phyloP scores from a whole-genome alignment of 92 coral and sea anemone species.

The Meandrina meandrites region DNA sequence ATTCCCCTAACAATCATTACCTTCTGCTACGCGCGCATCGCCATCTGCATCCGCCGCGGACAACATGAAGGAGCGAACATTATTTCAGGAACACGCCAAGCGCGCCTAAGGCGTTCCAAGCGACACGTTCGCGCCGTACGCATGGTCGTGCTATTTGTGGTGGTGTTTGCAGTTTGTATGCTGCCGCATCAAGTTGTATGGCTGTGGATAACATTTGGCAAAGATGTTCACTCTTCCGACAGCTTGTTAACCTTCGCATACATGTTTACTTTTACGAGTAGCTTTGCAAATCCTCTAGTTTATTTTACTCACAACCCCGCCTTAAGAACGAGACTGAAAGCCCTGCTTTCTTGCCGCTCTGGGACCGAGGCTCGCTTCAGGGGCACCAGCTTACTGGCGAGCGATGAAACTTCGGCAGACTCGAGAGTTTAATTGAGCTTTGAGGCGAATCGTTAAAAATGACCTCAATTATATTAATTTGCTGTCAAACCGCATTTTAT shows the following conservation, averaged over 20 bases:
- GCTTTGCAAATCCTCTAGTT: conserved; percentile 75
- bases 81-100: conserved; percentile 58
- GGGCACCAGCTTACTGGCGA: neutral
- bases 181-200: conserved; percentile 83
- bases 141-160: conserved; percentile 69
- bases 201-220: conserved; percentile 66
- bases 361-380: neutral
- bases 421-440: conserved; percentile 2
- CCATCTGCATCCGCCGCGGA: conserved; percentile 56
- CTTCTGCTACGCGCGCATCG: conserved; percentile 68
- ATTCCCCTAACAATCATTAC: conserved; percentile 63
- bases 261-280: conserved; percentile 77
- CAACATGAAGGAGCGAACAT: conserved; percentile 40
- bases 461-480: neutral
- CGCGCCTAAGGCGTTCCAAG: conserved; percentile 50
- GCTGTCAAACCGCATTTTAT: neutral
- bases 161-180: conserved; percentile 84
- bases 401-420: conserved; percentile 13
- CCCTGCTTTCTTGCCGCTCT: conserved; percentile 10
- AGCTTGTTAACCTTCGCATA: conserved; percentile 66
- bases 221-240: conserved; percentile 12
- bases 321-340: conserved; percentile 1
- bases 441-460: too few species aligned
- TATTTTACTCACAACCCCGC: conserved; percentile 52
- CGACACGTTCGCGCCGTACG: conserved; percentile 71